Base-by-base conservation (phyloP, 2,113 vertebrate species). In the Plecotus auritus region DNA sequence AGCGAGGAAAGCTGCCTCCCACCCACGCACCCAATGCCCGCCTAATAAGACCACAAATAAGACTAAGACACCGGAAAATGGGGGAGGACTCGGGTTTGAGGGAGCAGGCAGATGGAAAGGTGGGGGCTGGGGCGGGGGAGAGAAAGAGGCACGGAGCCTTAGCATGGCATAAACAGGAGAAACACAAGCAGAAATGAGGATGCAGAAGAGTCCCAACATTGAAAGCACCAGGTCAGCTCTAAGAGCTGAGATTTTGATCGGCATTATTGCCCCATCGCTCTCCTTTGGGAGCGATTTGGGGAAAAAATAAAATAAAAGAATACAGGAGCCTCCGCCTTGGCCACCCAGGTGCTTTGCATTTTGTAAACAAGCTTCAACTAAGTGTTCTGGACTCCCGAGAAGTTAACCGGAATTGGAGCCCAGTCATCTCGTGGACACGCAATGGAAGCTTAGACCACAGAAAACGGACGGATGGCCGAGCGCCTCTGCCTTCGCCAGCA, bases 141-240 rank as follows among this genome's bases (percentile, higher is more conserved):
- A 51, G 40, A 2, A 7, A 13, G 23, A 5, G 45, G 1, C 42
- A 0, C 5, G 0, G 26, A 47, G 16, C 5, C 14, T n/a, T 49
- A 87, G 66, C 56, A 73, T 40, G 66, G 69, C 74, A 85, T 64
- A 81, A 91, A 2, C 51, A 9, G 10, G 90, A 20, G 4, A 56
- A 47, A 64, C 70, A 56, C 56, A 77, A 37, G 78, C 47, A 40
- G 85, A 42, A 96, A 90, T 85, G 45, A 95, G 83, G 8, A 72
- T 40, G 54, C 78, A 72, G 74, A 70, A 64, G 91, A 32, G 26
- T 67, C 23, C 37, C 78, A 35, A 20, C 9, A 11, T 0, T 37
- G 69, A 54, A 54, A 93, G 56, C 28, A 85, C 16, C 26, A 8
- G 66, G 64, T 69, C 56, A 64, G 35, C 47, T 70, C 30, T 18